Conservation (phyloP, 2,113 vertebrate genomes). For the Rutilus rutilus region DNA sequence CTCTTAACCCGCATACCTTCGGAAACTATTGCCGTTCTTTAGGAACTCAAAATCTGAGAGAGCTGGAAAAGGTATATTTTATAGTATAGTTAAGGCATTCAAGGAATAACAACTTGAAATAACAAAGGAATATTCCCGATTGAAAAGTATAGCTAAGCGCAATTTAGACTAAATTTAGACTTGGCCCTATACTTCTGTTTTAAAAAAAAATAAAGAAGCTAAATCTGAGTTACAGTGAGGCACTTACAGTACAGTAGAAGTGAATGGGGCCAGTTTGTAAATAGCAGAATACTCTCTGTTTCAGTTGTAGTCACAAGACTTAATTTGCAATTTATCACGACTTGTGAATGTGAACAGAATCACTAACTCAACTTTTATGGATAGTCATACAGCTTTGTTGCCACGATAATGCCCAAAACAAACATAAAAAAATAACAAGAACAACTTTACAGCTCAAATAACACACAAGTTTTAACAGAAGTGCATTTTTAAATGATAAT, state of each 20-base stretch:
- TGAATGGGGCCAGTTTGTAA: background rate
- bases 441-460: background rate
- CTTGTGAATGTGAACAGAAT: too few relatives aligned
- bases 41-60: background rate
- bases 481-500: background rate
- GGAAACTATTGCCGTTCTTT: constrained; percentile 17
- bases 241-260: background rate
- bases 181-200: background rate
- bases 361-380: too few relatives aligned
- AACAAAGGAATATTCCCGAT: background rate
- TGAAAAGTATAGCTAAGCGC: background rate
- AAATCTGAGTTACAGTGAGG: background rate
- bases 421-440: too few relatives aligned
- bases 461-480: background rate
- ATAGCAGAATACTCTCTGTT: background rate
- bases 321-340: too few relatives aligned
- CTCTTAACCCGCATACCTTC: background rate
- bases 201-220: background rate
- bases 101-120: background rate
- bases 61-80: background rate
- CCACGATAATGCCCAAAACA: background rate
- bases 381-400: background rate
- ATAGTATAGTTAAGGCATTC: background rate
- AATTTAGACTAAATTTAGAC: background rate
- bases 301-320: background rate